Evolutionary conservation across 2,113 vertebrate species (phyloP).

Genomic region (Andinoacara biseriatus): DNA sequence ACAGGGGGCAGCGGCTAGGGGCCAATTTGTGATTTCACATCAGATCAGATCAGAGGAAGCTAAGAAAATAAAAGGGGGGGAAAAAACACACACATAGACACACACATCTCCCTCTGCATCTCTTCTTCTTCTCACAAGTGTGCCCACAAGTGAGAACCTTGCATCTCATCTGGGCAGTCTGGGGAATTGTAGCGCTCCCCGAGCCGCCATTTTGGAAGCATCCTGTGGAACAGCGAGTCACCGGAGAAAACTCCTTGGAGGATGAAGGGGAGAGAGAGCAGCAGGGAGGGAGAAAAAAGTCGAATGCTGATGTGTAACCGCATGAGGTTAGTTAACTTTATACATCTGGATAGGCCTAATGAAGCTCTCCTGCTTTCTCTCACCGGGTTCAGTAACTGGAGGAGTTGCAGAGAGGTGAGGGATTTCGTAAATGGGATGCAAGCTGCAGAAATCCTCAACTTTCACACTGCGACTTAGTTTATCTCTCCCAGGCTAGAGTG

Average conservation of each 20-base stretch:
- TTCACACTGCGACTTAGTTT: constrained; percentile 30
- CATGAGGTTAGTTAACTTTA: constrained; percentile 60
- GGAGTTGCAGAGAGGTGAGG: constrained; percentile 16
- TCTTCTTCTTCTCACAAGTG: constrained; percentile 37
- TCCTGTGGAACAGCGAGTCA: constrained; percentile 67
- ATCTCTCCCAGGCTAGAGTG: constrained; percentile 9
- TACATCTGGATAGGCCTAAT: constrained; percentile 42
- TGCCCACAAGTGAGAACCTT: constrained; percentile 52
- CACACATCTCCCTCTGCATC: constrained; percentile 23
- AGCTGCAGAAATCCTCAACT: constrained; percentile 9
- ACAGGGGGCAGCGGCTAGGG: constrained; percentile 75
- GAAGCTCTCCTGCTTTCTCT: constrained; percentile 39
- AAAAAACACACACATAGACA: background rate
- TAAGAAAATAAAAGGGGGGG: constrained; percentile 42
- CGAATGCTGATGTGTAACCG: constrained; percentile 40
- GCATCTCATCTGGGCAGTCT: constrained; percentile 65
- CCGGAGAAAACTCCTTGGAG: constrained; percentile 54
- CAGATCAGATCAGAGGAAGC: constrained; percentile 76
- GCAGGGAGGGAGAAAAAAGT: constrained; percentile 11
- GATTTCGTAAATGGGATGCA: constrained; percentile 33
- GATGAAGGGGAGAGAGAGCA: constrained; percentile 14
- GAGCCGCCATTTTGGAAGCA: constrained; percentile 72
- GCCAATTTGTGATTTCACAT: constrained; percentile 81
- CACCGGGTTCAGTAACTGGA: background rate
- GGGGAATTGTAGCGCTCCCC: constrained; percentile 69